These are phyloP conservation scores for Arnoldichthys spilopterus DNA, from an alignment of 2,797 vertebrate genomes.

Conservation along the genomic window DNA sequence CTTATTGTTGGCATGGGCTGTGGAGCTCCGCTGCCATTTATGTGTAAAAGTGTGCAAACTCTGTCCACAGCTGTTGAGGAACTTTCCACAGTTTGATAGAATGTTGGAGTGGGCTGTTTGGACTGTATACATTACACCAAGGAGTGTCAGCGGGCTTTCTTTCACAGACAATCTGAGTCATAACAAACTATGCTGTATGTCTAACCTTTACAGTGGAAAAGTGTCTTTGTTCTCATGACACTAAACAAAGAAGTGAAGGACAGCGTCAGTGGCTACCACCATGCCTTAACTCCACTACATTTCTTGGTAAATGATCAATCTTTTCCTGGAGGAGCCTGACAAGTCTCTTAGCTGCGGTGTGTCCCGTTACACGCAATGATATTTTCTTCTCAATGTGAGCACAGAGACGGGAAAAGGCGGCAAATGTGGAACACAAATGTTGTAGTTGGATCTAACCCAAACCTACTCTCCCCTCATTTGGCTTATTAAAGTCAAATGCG, in stretches of 20 bases:
- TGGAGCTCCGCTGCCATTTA: conserved; percentile 26
- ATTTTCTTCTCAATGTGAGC: conserved; percentile 45
- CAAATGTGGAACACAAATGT: conserved; percentile 52
- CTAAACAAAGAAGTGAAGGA: conserved; percentile 21
- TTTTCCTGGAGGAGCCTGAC: conserved; percentile 44
- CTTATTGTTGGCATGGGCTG: conserved; percentile 50
- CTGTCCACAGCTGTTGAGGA: conserved; percentile 49
- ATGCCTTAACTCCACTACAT: conserved; percentile 27
- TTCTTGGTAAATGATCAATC: conserved; percentile 45
- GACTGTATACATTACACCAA: conserved; percentile 44
- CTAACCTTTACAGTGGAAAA: conserved; percentile 39
- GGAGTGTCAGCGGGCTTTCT: conserved; percentile 29
- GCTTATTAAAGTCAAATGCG: conserved; percentile 48
- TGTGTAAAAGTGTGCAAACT: conserved; percentile 37
- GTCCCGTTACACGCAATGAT: conserved; percentile 43
- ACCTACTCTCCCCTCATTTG: conserved; percentile 46
- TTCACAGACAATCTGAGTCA: conserved; percentile 44
- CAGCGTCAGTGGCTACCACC: conserved; percentile 35
- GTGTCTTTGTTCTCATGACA: conserved; percentile 8
- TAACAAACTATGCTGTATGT: background rate
- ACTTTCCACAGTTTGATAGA: conserved; percentile 50
- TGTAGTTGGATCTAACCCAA: conserved; percentile 48
- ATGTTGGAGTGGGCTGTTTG: conserved; percentile 45
- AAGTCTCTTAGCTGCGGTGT: conserved; percentile 36
- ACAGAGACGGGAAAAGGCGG: conserved; percentile 44